Conservation (phyloP, 2,797 vertebrate genomes). For the Chromis chromis region DNA sequence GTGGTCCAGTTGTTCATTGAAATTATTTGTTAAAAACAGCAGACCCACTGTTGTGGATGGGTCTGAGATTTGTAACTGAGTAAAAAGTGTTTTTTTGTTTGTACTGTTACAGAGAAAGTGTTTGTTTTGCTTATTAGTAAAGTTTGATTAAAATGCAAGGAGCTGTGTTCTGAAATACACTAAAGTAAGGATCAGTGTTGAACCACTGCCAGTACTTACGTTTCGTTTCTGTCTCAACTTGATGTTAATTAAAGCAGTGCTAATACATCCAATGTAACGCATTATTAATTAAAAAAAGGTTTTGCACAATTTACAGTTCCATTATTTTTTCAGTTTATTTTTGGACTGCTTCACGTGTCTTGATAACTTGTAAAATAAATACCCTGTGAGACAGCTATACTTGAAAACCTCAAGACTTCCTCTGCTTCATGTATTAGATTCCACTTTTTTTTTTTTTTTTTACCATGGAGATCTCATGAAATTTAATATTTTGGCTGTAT, state of each 20-base stretch:
- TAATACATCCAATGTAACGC: slow-evolving; percentile 23
- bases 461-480: background rate
- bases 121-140: slow-evolving; percentile 22
- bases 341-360: background rate
- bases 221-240: slow-evolving; percentile 39
- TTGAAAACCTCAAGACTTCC: too few species aligned
- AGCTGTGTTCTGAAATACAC: slow-evolving; percentile 30
- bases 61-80: slow-evolving; percentile 20
- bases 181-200: slow-evolving; percentile 40
- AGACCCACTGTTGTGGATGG: slow-evolving; percentile 34
- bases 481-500: background rate
- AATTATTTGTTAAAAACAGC: slow-evolving; percentile 37
- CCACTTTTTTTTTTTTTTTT: background rate
- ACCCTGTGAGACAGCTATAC: too few species aligned
- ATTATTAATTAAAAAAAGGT: slow-evolving; percentile 34
- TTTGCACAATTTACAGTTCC: slow-evolving; percentile 35
- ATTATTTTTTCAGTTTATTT: background rate
- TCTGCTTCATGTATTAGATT: background rate
- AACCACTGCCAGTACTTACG: slow-evolving; percentile 52
- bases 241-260: slow-evolving; percentile 16
- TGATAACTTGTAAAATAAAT: background rate
- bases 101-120: slow-evolving; percentile 37
- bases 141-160: slow-evolving; percentile 41
- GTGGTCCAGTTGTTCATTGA: slow-evolving; percentile 34
- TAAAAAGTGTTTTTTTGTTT: slow-evolving; percentile 27